phyloP scores from a whole-genome alignment of 2,797 vertebrate species.

The Malurus leucopterus region DNA sequence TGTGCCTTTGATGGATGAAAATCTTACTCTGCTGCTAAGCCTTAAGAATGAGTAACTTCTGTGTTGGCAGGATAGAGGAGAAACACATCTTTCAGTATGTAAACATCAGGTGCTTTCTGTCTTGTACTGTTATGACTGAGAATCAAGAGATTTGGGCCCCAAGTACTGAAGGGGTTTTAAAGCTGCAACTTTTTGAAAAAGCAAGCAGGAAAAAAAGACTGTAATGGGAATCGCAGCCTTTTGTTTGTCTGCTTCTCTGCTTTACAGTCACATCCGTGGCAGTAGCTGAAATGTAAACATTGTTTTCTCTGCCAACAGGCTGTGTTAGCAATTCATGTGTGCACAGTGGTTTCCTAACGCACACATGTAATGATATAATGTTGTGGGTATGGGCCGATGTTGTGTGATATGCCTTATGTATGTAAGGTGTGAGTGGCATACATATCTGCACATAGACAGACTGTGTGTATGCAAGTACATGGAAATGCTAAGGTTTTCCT shows the following conservation, averaged over 20 bases:
- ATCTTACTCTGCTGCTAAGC: background rate
- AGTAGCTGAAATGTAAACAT: background rate
- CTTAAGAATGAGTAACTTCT: background rate
- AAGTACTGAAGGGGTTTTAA: background rate
- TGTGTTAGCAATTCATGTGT: background rate
- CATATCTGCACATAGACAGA: background rate
- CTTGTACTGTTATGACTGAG: background rate
- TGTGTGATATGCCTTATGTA: background rate
- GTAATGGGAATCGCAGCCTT: background rate
- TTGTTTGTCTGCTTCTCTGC: slow-evolving; percentile 15
- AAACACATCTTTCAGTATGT: background rate
- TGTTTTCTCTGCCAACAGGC: background rate
- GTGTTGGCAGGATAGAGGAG: background rate
- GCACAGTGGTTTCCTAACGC: background rate
- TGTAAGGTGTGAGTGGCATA: background rate
- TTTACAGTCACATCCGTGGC: background rate
- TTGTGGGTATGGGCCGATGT: background rate
- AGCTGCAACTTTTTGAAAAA: background rate
- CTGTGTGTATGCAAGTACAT: background rate
- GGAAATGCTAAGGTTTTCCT: background rate
- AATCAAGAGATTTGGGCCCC: background rate
- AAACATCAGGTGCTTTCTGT: slow-evolving; percentile 22
- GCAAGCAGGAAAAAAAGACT: background rate
- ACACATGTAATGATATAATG: background rate
- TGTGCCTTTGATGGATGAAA: background rate